These are phyloP conservation scores for Zosterops japonicus DNA, from an alignment of 2,113 vertebrate species.

Conservation along the genomic window DNA sequence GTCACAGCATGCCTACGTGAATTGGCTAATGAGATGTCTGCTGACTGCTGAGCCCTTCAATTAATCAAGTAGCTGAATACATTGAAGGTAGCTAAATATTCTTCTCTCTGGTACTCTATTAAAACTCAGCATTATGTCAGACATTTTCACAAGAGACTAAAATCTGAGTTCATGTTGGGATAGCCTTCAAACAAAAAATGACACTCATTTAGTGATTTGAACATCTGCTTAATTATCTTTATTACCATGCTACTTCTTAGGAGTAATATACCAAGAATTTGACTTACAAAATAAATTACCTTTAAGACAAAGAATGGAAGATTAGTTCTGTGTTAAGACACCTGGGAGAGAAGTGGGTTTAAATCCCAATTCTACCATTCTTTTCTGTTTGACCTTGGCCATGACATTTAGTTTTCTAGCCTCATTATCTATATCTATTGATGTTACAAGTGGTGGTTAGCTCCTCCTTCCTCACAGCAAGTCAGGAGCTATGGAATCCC, in stretches of 20 bases:
- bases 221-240: conserved; percentile 63
- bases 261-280: conserved; percentile 32
- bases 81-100: conserved; percentile 39
- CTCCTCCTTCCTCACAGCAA: not conserved
- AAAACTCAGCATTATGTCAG: conserved; percentile 44
- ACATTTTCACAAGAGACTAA: conserved; percentile 43
- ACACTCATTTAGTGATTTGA: conserved; percentile 21
- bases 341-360: conserved; percentile 27
- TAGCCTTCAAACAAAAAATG: conserved; percentile 60
- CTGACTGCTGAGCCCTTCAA: conserved; percentile 61
- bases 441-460: not conserved
- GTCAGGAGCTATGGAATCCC: not conserved
- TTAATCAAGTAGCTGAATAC: conserved; percentile 68
- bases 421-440: not conserved
- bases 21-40: conserved; percentile 76
- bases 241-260: conserved; percentile 35
- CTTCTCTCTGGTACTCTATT: conserved; percentile 42
- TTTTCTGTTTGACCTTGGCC: conserved; percentile 31
- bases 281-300: conserved; percentile 53
- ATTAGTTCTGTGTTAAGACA: conserved; percentile 30
- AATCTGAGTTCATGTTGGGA: conserved; percentile 50
- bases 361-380: conserved; percentile 5
- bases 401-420: not conserved
- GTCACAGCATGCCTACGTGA: conserved; percentile 64
- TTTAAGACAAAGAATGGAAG: conserved; percentile 36